These are phyloP conservation scores for Danio choprae DNA, from an alignment of 2,797 vertebrate species.

Conservation along the genomic window DNA sequence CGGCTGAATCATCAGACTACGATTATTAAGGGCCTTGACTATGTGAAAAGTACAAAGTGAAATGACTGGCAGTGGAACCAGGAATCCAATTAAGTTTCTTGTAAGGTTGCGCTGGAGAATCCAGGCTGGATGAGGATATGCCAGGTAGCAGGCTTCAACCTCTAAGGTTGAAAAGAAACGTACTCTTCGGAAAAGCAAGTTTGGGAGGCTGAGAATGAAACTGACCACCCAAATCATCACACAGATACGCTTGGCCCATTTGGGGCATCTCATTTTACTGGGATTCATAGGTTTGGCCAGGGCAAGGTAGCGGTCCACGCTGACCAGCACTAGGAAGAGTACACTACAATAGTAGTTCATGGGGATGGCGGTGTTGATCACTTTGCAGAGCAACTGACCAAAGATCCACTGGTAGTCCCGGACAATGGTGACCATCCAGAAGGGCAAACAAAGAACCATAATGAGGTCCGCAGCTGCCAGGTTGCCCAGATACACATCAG, in stretches of 20 bases:
- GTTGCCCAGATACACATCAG: conserved; percentile 89
- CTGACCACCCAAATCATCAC: conserved; percentile 80
- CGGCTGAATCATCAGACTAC: conserved; percentile 67
- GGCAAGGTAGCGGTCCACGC: conserved; percentile 88
- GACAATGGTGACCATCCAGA: conserved; percentile 85
- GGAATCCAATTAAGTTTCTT: conserved; percentile 81
- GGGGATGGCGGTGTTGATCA: conserved; percentile 74
- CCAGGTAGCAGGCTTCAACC: conserved; percentile 74
- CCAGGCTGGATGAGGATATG: conserved; percentile 76
- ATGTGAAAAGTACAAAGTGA: conserved; percentile 80
- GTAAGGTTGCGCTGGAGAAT: conserved; percentile 73
- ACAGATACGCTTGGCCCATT: conserved; percentile 82
- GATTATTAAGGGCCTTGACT: conserved; percentile 72
- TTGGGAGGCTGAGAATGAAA: conserved; percentile 78
- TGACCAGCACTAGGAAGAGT: conserved; percentile 85
- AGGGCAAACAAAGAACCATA: conserved; percentile 82
- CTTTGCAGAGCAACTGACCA: conserved; percentile 81
- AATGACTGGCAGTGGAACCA: conserved; percentile 78
- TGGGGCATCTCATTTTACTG: conserved; percentile 73
- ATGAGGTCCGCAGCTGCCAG: conserved; percentile 84
- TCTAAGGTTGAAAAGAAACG: background rate
- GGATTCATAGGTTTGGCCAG: conserved; percentile 84
- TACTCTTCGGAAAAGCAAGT: conserved; percentile 78
- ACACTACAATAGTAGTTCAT: conserved; percentile 87
- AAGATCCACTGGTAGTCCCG: conserved; percentile 82